Conservation (phyloP, 2,797 vertebrate genomes). For the Eidolon dupreanum region DNA sequence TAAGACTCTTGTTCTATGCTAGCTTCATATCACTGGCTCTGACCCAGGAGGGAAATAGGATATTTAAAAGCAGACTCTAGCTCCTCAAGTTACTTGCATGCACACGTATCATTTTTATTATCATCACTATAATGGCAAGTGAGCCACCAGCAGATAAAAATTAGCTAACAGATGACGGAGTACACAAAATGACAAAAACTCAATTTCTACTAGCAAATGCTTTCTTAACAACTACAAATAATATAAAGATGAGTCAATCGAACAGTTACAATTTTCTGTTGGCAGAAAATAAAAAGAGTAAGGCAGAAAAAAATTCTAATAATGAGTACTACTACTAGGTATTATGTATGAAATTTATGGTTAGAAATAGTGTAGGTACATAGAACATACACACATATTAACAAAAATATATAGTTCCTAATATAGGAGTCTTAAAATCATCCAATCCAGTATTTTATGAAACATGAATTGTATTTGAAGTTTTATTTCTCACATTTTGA, state of each 20-base stretch:
- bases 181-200: not conserved
- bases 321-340: not conserved
- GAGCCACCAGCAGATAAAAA: slow-evolving; percentile 12
- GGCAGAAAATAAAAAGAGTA: not conserved
- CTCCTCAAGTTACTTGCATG: not conserved
- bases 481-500: not conserved
- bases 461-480: not conserved
- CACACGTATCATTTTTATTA: not conserved
- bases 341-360: not conserved
- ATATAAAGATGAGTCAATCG: not conserved
- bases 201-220: not conserved
- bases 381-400: not conserved
- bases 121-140: not conserved
- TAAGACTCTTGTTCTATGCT: not conserved
- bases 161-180: not conserved
- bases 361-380: not conserved
- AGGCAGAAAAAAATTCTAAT: slow-evolving; percentile 3
- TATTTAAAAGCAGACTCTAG: slow-evolving; percentile 8
- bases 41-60: not conserved
- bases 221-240: slow-evolving; percentile 14
- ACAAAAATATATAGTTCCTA: slow-evolving; percentile 14
- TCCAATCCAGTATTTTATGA: not conserved
- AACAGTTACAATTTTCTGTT: slow-evolving; percentile 8
- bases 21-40: not conserved
- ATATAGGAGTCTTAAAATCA: not conserved